Base-by-base conservation (phyloP, 2,113 vertebrate species). In the Corythoichthys haematopterus region DNA sequence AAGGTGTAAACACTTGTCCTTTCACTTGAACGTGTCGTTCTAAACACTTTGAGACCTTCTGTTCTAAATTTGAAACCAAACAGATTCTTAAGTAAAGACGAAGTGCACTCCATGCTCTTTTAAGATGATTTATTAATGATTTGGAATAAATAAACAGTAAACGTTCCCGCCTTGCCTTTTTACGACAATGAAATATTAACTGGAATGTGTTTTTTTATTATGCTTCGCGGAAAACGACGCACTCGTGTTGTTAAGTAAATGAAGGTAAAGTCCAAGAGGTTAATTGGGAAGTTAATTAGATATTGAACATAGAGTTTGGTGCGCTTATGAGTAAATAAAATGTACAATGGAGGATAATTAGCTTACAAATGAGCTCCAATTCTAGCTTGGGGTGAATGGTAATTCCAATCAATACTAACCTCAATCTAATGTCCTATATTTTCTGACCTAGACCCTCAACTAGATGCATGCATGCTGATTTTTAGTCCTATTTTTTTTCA, bases 361-460 rank as follows among this genome's bases (percentile, higher is more conserved):
- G 71, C 69, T 61, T 47, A 61, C 72, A 77, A 68, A 81, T 64
- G 53, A 68, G 76, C 61, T 50, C 74, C 77, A 71, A 72, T 81
- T 74, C 65, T 61, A 66, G 67, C 80, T 74, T 43, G 63, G 80
- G 81, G 78, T 77, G 79, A 79, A 80, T 70, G 72, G 80, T 84
- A 80, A 87, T 85, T 76, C 75, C 69, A 80, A 79, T 87, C 84
- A 58, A 87, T 87, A 65, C 20, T n/a, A 69, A 68, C 70, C 65
- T 71, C 53, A 7, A 53, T 71, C 63, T n/a, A 11, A 48, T 70
- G 68, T 65, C 45, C 65, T 50, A 37, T 36, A 0, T 40, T n/a
- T 3, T 45, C 35, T 66, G 69, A 77, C 80, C 76, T 82, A 78
- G 70, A 80, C 48, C 47, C 1, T 0, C 36, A 43, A 62, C 9